Conservation (phyloP, 1,140 invertebrate species). For the Adoxophyes honmai region DNA sequence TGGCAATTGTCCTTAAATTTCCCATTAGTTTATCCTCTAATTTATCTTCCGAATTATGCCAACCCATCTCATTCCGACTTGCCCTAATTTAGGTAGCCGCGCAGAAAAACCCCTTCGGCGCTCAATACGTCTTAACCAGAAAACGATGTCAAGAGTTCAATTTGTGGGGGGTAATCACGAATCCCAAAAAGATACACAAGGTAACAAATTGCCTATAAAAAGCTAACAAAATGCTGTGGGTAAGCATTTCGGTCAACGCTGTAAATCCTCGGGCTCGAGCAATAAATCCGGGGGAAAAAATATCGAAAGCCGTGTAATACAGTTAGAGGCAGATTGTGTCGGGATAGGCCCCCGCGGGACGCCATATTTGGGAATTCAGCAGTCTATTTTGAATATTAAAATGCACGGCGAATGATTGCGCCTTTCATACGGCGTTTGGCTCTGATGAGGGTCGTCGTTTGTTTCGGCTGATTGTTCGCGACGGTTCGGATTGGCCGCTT, state of each 20-base stretch:
- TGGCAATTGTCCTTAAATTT: too few species aligned
- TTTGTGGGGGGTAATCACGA: conserved; percentile 44
- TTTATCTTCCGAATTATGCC: too few species aligned
- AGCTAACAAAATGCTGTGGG: conserved; percentile 63
- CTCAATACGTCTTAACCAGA: conserved; percentile 17
- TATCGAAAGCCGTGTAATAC: conserved; percentile 59
- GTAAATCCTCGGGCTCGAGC: conserved; percentile 50
- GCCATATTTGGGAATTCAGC: conserved; percentile 29
- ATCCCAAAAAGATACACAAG: conserved; percentile 57
- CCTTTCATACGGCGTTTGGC: conserved; percentile 18
- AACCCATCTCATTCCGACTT: too few species aligned
- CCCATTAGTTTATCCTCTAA: too few species aligned
- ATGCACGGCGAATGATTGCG: conserved; percentile 20
- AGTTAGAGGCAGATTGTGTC: conserved; percentile 41
- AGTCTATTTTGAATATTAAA: conserved; percentile 33
- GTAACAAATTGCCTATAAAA: conserved; percentile 70
- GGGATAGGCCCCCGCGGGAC: conserved; percentile 29
- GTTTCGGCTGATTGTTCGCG: conserved; percentile 6
- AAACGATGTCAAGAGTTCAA: conserved; percentile 45
- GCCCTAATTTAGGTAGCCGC: not conserved
- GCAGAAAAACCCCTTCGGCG: not conserved
- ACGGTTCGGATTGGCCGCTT: too few species aligned
- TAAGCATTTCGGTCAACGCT: conserved; percentile 65
- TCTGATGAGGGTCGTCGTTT: conserved; percentile 17
- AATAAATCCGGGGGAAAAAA: conserved; percentile 56